Evolutionary conservation across 2,888 invertebrate genomes (phyloP).

Genomic region (Zeuzera pyrina): DNA sequence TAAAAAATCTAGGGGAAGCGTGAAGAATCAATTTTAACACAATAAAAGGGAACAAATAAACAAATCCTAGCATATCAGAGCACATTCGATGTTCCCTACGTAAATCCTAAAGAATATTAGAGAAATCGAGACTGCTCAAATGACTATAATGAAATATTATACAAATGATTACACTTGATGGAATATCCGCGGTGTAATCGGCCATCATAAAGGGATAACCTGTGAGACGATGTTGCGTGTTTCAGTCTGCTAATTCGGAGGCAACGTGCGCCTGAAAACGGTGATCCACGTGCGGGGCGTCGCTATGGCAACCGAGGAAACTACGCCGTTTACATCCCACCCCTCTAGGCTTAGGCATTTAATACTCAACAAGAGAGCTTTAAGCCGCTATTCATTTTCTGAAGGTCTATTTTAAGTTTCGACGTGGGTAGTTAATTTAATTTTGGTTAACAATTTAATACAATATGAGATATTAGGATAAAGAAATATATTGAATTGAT

Average conservation of each 20-base stretch:
- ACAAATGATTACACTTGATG: conserved; percentile 35
- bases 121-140: no score
- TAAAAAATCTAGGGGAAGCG: conserved; percentile 23
- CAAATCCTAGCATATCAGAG: no score
- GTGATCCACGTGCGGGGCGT: conserved; percentile 56
- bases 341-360: conserved; percentile 20
- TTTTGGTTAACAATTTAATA: no score
- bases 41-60: no score
- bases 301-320: conserved; percentile 60
- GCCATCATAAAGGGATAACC: conserved; percentile 35
- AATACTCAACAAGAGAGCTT: background rate
- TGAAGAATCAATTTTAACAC: conserved; percentile 35
- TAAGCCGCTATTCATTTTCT: no score
- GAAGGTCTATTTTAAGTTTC: no score
- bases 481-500: no score
- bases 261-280: conserved; percentile 34
- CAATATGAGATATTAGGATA: no score
- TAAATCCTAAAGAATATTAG: no score
- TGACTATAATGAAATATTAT: conserved; percentile 18
- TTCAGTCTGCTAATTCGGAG: conserved; percentile 39
- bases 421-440: no score
- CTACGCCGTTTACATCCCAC: conserved; percentile 54
- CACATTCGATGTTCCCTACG: no score
- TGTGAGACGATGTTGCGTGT: conserved; percentile 33
- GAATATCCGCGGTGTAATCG: conserved; percentile 32